Evolutionary conservation across 2,888 invertebrate species (phyloP), one percentile per base, ranked within the genome.

Genomic region (Chydorus sphaericus): DNA sequence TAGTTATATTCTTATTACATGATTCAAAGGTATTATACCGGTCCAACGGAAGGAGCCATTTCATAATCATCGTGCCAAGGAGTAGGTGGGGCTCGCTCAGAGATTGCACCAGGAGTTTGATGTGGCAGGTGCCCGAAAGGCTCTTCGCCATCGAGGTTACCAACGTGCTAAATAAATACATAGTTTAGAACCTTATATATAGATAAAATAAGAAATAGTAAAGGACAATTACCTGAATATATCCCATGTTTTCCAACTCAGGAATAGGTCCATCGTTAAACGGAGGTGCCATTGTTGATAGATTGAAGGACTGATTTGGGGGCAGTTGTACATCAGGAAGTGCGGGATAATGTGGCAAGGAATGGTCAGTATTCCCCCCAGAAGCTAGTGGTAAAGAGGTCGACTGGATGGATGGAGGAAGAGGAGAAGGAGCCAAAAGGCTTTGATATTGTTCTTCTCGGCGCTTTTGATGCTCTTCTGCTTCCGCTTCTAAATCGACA

Each of bases 21-120:
- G 20, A 5, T 20, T 31, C 23, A 16, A 4, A 23, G 38, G n/a
- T 16, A 36, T 75, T 81, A 76, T 73, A 87, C 86, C 62, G 83
- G 83, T 67, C 84, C 87, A 61, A 83, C 85, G 55, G 86, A 84
- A 57, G 81, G 80, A 44, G 88, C 86, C 64, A 85, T 80, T 66
- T 88, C 88, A 67, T 85, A 85, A 66, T 86, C 86, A 64, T 83
- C 83, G 60, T 79, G 73, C 80, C 80, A 81, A 4, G 80, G 80
- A 6, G 79, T 79, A 2, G 77, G 75, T 30, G 73, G 72, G 55
- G 73, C 73, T 60, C 77, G 71, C 64, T 79, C 78, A 0, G 79
- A 78, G 66, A 76, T 72, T 18, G 67, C 67, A 36, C 75, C 75
- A 29, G 80, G 71, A 66, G 82, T 78, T 69, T 80, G 73, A 65